phyloP scores from a whole-genome alignment of 2,113 vertebrate species.

The Cranoglanis bouderius region DNA sequence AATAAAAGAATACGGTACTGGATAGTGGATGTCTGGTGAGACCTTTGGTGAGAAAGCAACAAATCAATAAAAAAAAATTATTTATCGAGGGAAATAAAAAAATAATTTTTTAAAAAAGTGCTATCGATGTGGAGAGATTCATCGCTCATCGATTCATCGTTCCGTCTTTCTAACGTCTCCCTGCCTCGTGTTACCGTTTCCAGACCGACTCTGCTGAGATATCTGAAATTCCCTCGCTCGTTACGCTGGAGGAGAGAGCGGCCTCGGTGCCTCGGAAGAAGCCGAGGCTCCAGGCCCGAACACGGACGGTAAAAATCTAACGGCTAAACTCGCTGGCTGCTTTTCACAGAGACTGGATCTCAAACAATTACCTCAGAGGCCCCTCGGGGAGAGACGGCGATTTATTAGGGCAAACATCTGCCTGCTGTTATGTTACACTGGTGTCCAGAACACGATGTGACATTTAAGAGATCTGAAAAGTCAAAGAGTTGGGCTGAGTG shows the following conservation, averaged over 20 bases:
- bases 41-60: neutral
- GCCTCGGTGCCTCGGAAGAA: neutral
- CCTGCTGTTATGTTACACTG: conserved; percentile 44
- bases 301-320: neutral
- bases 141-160: neutral
- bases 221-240: neutral
- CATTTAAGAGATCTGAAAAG: conserved; percentile 16
- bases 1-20: neutral
- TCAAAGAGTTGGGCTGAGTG: neutral
- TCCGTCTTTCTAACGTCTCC: neutral
- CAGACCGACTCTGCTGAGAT: neutral
- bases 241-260: neutral
- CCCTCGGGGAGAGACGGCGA: conserved; percentile 1
- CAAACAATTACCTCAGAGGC: conserved; percentile 44
- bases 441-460: conserved; percentile 33
- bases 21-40: neutral
- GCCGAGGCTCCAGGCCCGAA: neutral
- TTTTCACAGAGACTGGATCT: conserved; percentile 17
- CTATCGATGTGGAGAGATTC: neutral
- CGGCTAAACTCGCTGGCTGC: neutral
- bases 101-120: no score
- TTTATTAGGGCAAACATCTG: conserved; percentile 55
- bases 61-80: neutral
- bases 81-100: neutral
- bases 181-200: neutral